Percentiles rank a stretch among this genome's conserved stretches.
Evolutionary conservation across 2,797 vertebrate genomes (phyloP).

Genomic region (Coilia nasus): DNA sequence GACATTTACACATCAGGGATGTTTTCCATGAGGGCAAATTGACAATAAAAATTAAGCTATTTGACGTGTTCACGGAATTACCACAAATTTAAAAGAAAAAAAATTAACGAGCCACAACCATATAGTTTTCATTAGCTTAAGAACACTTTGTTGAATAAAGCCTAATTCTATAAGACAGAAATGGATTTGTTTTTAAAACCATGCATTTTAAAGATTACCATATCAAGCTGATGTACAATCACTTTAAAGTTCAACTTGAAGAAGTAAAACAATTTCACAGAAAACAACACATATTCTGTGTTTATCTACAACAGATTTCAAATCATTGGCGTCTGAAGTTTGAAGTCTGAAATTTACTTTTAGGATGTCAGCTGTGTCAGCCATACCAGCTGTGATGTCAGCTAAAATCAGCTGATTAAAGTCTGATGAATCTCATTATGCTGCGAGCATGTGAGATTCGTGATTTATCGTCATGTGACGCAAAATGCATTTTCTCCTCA

Average conservation of each 20-base stretch:
- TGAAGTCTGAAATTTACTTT: constrained; percentile 12
- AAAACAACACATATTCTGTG: background rate
- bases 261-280: constrained; percentile 2
- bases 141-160: constrained; percentile 28
- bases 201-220: constrained; percentile 9
- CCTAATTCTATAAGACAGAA: constrained; percentile 1
- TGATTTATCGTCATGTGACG: constrained; percentile 10
- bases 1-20: constrained; percentile 49
- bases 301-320: constrained; percentile 13
- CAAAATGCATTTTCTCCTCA: constrained; percentile 14
- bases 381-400: background rate
- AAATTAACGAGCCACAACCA: background rate
- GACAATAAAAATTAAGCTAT: background rate
- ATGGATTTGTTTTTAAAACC: constrained; percentile 7
- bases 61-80: constrained; percentile 18
- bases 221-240: background rate
- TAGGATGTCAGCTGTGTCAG: background rate
- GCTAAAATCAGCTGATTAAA: background rate
- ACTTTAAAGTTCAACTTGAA: background rate
- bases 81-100: background rate
- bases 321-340: background rate
- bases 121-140: constrained; percentile 11
- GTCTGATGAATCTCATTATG: background rate
- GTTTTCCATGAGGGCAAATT: constrained; percentile 5
- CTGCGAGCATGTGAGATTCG: background rate